Evolutionary conservation across 2,797 vertebrate species (phyloP), one percentile per base, ranked within the genome.

Genomic region (Ptychobarbus kaznakovi): DNA sequence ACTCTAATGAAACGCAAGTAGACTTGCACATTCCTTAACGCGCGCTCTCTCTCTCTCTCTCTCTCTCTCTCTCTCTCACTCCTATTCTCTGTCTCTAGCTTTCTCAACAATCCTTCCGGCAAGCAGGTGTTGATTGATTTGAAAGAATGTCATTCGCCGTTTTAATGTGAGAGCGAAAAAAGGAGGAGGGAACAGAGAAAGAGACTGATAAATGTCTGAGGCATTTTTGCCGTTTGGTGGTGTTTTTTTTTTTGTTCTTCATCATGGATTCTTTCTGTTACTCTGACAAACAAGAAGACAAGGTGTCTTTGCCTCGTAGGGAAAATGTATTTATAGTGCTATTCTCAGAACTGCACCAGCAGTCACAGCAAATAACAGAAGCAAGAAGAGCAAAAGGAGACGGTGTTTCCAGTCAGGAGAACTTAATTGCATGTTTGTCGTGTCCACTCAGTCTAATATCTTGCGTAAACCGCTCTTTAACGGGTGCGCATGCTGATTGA

Each of bases 41-140:
- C 73, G 12, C 25, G 4, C 49, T 76, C 22, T 20, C 77, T 87
- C 68, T 69, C 13, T 16, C 15, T 38, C 51, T 87, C 74, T n/a
- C 10, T 42, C 1, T 86, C 9, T 85, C 20, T 83, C 18, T 22
- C 78, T 85, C 53, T 53, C 35, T 89, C 78, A 20, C 35, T 53
- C 18, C 40, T 16, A 13, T 78, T 89, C 42, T 66, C 22, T 20
- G 22, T 76, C n/a, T 80, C 11, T 86, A 9, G 66, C 68, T 82
- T 80, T 89, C 80, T 83, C 87, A 49, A 38, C 76, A 90, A 75
- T 90, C 75, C 87, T 87, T 89, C 84, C 82, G 87, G 77, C 49
- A 80, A 90, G 85, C 86, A 91, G 89, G 89, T 92, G 91, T 88
- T 90, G 91, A 93, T 91, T 93, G 91, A 93, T 91, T 91, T 88